phyloP scores from a whole-genome alignment of 2,113 vertebrate species.

The Macrotis lagotis region DNA sequence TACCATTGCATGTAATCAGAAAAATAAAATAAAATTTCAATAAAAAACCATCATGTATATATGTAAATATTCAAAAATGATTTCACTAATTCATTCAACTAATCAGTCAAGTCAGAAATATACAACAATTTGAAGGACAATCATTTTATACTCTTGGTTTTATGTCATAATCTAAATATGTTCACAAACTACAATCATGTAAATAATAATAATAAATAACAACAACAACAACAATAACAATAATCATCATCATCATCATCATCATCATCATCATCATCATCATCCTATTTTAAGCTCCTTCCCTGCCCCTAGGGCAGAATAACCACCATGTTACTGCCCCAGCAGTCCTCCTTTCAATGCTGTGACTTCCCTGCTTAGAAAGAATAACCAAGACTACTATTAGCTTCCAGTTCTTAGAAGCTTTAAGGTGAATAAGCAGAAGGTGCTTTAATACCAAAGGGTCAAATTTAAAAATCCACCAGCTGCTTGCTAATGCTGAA shows the following conservation, averaged over 20 bases:
- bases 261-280: no score
- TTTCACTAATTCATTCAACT: neutral
- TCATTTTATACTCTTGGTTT: neutral
- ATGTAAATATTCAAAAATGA: neutral
- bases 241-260: no score
- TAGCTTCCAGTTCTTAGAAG: neutral
- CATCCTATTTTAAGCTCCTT: no score
- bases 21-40: no score
- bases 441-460: neutral
- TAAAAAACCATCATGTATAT: neutral
- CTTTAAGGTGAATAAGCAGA: neutral
- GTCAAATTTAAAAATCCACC: neutral
- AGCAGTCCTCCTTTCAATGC: neutral
- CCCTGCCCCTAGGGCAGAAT: neutral
- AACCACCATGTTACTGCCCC: neutral
- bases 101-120: neutral
- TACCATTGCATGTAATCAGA: no score
- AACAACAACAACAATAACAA: no score
- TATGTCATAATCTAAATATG: neutral
- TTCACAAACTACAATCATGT: neutral
- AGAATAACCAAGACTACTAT: neutral
- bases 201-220: no score
- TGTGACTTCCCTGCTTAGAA: neutral
- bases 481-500: neutral
- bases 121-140: neutral